Evolutionary conservation across 2,888 invertebrate genomes (phyloP).

Genomic region (Augiades crinisus): DNA sequence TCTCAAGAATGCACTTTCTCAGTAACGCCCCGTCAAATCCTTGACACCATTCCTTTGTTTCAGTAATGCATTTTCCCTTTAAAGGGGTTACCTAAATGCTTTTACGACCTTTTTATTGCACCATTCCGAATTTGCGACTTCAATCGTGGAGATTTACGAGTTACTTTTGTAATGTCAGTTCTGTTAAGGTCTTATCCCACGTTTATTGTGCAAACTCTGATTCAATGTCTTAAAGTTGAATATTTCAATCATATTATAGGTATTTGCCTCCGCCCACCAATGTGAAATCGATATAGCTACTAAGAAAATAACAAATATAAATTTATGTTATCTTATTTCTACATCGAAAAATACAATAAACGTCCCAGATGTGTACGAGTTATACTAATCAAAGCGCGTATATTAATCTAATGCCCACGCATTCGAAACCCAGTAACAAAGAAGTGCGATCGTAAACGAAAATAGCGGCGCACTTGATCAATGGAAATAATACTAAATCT

Average conservation of each 20-base stretch:
- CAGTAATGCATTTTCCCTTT: conserved; percentile 14
- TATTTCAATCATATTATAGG: too few species aligned
- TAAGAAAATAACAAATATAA: too few species aligned
- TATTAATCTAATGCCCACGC: neutral
- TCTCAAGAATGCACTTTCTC: conserved; percentile 12
- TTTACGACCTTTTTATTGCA: conserved; percentile 17
- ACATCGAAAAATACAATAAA: too few species aligned
- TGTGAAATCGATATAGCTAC: too few species aligned
- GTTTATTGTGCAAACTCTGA: too few species aligned
- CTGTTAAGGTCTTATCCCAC: neutral
- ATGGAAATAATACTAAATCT: conserved; percentile 16
- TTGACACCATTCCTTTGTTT: conserved; percentile 14
- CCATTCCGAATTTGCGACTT: neutral
- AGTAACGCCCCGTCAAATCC: conserved; percentile 8
- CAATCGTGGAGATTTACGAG: conserved; percentile 4
- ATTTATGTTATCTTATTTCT: too few species aligned
- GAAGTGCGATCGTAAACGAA: conserved; percentile 10
- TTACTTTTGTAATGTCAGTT: conserved; percentile 3
- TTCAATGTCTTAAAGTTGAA: too few species aligned
- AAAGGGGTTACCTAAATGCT: conserved; percentile 17
- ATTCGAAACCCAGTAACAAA: neutral
- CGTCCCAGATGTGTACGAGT: too few species aligned
- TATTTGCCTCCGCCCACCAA: too few species aligned
- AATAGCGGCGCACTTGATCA: conserved; percentile 16
- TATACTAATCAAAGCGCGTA: too few species aligned